Base-by-base conservation (phyloP, 2,797 vertebrate genomes). In the Clarias fuscus region DNA sequence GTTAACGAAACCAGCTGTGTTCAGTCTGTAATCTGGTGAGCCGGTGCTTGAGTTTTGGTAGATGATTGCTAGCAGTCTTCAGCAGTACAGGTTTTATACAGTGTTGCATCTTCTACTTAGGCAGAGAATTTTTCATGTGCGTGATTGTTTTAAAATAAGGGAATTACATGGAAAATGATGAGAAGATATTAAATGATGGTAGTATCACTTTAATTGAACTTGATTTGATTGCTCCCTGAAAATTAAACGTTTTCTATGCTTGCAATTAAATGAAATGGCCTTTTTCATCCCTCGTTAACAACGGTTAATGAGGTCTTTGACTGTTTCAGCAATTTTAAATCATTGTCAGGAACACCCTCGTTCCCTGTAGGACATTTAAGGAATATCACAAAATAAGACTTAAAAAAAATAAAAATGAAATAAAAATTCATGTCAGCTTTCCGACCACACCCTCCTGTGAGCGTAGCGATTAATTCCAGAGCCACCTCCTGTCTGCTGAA, bases 271-370 rank as follows among this genome's bases (percentile, higher is more conserved):
- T 79, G 27, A 85, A 88, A 81, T 53, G 61, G 56, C 17, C 33
- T 58, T 83, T 72, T 85, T n/a, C 37, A 80, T 77, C n/a, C 20
- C 82, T 58, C 24, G 14, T 68, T 83, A 85, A 84, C 37, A 33
- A 85, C 83, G 81, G 68, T 75, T 87, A 11, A 27, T 73, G 56
- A 30, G 48, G 85, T 37, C 30, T 85, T 88, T 70, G 64, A 88
- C 78, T 58, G 20, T 82, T 43, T 64, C 71, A 84, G 65, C 84
- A 6, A 84, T 87, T 84, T 84, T 75, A 71, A 84, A 88, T 90
- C 73, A 87, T 72, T 56, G 76, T 86, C 86, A 85, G 84, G 77
- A 76, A 77, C 53, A 53, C 18, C 24, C 76, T 76, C 37, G 33
- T 48, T 48, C 33, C 27, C 56, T 87, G 73, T 75, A 86, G 76